Conservation (phyloP, 2,888 invertebrate genomes). For the Rhodophaea formosa region DNA sequence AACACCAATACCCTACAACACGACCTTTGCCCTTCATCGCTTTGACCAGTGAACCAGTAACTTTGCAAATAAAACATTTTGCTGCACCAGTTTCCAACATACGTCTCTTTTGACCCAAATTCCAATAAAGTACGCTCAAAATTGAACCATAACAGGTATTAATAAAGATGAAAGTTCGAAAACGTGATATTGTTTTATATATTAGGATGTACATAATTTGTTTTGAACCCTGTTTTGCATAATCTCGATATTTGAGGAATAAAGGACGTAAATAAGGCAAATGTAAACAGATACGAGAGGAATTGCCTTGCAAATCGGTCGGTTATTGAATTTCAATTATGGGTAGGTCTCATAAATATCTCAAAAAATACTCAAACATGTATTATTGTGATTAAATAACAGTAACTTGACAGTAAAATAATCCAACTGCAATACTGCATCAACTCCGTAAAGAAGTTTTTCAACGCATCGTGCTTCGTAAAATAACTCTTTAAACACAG, state of each 20-base stretch:
- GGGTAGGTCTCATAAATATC: too few species aligned
- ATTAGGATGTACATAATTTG: neutral
- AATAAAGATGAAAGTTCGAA: neutral
- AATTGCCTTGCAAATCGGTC: too few species aligned
- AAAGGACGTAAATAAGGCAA: neutral
- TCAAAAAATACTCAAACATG: too few species aligned
- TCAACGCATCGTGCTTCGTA: too few species aligned
- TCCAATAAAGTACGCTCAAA: neutral
- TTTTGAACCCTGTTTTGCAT: neutral
- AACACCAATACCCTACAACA: neutral
- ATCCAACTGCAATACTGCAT: too few species aligned
- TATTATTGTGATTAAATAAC: too few species aligned
- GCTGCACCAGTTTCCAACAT: neutral
- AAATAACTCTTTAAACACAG: too few species aligned
- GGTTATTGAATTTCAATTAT: too few species aligned
- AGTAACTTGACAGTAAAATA: too few species aligned
- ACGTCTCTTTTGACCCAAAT: conserved; percentile 3
- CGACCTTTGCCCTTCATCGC: neutral
- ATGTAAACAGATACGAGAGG: too few species aligned
- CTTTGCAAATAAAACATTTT: conserved; percentile 1
- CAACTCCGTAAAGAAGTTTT: too few species aligned
- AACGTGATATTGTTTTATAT: neutral
- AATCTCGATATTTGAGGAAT: neutral
- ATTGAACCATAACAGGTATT: neutral
- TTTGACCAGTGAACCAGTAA: conserved; percentile 1